phyloP scores from a whole-genome alignment of 2,797 vertebrate genomes.

The Limosa lapponica region DNA sequence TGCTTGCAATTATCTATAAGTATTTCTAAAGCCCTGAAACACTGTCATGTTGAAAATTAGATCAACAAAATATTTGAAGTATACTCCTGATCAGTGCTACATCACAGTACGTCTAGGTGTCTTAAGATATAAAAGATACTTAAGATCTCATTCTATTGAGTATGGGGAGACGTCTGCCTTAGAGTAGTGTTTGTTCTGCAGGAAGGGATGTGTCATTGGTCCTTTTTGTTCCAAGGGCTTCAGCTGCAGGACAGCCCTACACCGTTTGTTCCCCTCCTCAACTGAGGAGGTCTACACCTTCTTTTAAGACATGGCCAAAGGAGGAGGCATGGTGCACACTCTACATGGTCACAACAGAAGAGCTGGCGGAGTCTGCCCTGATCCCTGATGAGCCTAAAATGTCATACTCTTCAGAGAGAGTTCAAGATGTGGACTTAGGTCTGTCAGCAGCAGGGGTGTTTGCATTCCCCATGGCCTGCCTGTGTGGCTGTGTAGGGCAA shows the following conservation, averaged over 20 bases:
- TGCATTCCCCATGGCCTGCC: rapidly evolving
- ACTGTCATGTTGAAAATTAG: not conserved
- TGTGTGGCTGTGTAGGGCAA: not conserved
- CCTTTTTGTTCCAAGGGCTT: not conserved
- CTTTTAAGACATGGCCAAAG: not conserved
- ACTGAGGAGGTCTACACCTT: not conserved
- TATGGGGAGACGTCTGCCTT: not conserved
- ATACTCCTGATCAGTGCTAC: not conserved
- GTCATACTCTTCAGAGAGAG: too few species aligned
- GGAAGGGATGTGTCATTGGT: not conserved
- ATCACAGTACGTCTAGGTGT: not conserved
- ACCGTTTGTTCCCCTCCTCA: not conserved
- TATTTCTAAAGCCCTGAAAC: not conserved
- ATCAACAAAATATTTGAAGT: not conserved
- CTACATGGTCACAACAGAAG: rapidly evolving
- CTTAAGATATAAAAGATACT: not conserved
- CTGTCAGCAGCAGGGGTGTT: not conserved
- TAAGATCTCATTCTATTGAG: not conserved
- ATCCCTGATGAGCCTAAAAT: not conserved
- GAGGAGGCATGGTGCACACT: not conserved
- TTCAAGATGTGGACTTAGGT: not conserved
- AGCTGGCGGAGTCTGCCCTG: not conserved
- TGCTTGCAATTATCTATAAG: not conserved
- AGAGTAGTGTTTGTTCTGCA: not conserved
- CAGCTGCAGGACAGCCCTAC: not conserved